Conservation (phyloP, 2,888 invertebrate genomes). For the Argyresthia albistria region DNA sequence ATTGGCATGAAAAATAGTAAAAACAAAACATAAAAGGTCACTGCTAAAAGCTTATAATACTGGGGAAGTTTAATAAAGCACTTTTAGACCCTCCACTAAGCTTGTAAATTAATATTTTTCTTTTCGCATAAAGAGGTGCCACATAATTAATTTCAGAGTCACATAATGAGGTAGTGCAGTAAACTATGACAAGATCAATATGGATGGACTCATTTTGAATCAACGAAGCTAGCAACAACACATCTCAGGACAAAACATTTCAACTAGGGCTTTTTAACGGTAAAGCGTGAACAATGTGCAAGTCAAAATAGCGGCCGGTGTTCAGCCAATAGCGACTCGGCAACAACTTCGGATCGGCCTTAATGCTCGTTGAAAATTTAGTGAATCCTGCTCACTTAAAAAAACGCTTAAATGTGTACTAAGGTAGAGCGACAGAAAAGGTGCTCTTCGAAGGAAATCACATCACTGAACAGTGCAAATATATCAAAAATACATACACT, state of each 20-base stretch:
- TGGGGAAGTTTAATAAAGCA: not conserved
- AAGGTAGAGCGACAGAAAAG: not conserved
- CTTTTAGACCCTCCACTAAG: no score
- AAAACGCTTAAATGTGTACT: no score
- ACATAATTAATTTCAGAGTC: conserved; percentile 37
- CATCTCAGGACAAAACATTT: not conserved
- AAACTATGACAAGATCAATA: conserved; percentile 36
- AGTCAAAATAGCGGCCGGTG: no score
- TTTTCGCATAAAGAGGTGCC: no score
- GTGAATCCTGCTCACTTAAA: no score
- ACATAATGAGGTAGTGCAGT: conserved; percentile 65
- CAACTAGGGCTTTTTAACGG: not conserved
- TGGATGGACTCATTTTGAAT: conserved; percentile 31
- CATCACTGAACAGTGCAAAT: not conserved
- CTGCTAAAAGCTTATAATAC: not conserved
- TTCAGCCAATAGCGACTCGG: no score
- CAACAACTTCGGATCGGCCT: no score
- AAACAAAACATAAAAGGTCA: not conserved
- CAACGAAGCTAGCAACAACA: not conserved
- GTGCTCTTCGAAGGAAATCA: not conserved
- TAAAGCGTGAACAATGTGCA: not conserved
- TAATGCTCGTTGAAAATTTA: no score
- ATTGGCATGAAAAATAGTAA: conserved; percentile 26
- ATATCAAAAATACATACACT: not conserved
- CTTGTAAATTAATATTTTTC: no score